phyloP scores from a whole-genome alignment of 2,888 invertebrate species.

The Agelastica alni region DNA sequence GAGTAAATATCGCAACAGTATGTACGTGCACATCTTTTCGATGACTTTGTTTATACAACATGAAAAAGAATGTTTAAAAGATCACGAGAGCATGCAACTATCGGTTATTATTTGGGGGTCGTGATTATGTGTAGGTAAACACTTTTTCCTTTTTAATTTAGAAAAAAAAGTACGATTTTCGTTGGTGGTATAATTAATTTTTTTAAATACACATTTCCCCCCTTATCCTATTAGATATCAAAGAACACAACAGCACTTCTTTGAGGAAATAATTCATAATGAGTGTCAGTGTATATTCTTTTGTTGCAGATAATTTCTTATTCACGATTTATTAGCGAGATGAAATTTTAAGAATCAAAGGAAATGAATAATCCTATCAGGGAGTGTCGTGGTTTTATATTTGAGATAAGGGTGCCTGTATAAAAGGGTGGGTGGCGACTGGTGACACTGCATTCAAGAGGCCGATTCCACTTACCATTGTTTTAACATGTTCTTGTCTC shows the following conservation, averaged over 20 bases:
- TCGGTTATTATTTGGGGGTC: too few species aligned
- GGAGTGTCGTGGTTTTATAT: slow-evolving; percentile 30
- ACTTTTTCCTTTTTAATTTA: too few species aligned
- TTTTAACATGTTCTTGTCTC: slow-evolving; percentile 52
- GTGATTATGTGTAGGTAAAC: too few species aligned
- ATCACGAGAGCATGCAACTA: too few species aligned
- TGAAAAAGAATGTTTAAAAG: too few species aligned
- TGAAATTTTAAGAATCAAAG: slow-evolving; percentile 35
- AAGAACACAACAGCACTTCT: slow-evolving; percentile 8
- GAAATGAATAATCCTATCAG: slow-evolving; percentile 33
- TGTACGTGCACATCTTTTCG: too few species aligned
- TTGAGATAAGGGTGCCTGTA: slow-evolving; percentile 47
- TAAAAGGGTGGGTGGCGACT: slow-evolving; percentile 34
- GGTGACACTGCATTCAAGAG: slow-evolving; percentile 40
- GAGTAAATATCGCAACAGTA: too few species aligned
- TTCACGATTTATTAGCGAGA: slow-evolving; percentile 30
- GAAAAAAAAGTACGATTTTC: too few species aligned
- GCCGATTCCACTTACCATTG: slow-evolving; percentile 48
- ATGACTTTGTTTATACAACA: too few species aligned
- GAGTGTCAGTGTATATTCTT: slow-evolving; percentile 19
- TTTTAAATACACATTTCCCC: too few species aligned
- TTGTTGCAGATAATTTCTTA: slow-evolving; percentile 27
- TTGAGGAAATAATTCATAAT: slow-evolving; percentile 18
- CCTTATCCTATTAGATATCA: neutral
- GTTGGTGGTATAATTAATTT: too few species aligned